A percentile compares a stretch with the other conserved stretches of the same genome.
Conservation (phyloP, 2,888 invertebrate genomes). For the Eulithis testata region DNA sequence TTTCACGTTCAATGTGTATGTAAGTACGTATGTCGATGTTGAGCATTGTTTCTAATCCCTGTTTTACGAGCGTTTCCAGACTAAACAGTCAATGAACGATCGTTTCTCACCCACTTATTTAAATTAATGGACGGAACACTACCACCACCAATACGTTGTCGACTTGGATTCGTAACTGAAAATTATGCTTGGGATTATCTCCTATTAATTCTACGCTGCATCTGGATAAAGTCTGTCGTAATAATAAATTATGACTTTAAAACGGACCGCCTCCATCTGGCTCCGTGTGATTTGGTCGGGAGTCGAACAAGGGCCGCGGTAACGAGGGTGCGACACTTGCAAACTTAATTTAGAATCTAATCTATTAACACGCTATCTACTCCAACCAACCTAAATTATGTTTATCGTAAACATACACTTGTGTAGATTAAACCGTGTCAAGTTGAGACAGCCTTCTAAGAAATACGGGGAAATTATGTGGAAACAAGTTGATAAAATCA, state of each 20-base stretch:
- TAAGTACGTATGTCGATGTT: background rate
- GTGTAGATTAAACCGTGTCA: constrained; percentile 40
- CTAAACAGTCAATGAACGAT: constrained; percentile 35
- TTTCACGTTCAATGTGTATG: constrained; percentile 13
- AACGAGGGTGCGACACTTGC: constrained; percentile 68
- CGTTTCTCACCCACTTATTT: constrained; percentile 33
- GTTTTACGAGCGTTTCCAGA: constrained; percentile 31
- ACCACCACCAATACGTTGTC: constrained; percentile 24
- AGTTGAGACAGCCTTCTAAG: constrained; percentile 29
- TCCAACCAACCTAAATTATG: constrained; percentile 47
- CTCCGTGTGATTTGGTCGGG: constrained; percentile 46
- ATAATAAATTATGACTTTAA: constrained; percentile 61
- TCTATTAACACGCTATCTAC: constrained; percentile 64
- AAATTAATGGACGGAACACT: constrained; percentile 32
- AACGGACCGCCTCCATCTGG: constrained; percentile 55
- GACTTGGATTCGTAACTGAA: constrained; percentile 34
- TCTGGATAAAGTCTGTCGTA: constrained; percentile 52
- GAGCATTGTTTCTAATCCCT: constrained; percentile 27
- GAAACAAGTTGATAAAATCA: constrained; percentile 35
- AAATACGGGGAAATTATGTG: constrained; percentile 36
- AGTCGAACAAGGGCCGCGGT: constrained; percentile 39
- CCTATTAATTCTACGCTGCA: constrained; percentile 56
- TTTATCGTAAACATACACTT: constrained; percentile 43
- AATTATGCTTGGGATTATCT: constrained; percentile 54
- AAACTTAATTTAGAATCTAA: constrained; percentile 66